These are phyloP conservation scores for Lucilia cuprina DNA, from an alignment of 1,140 invertebrate genomes.

Conservation along the genomic window DNA sequence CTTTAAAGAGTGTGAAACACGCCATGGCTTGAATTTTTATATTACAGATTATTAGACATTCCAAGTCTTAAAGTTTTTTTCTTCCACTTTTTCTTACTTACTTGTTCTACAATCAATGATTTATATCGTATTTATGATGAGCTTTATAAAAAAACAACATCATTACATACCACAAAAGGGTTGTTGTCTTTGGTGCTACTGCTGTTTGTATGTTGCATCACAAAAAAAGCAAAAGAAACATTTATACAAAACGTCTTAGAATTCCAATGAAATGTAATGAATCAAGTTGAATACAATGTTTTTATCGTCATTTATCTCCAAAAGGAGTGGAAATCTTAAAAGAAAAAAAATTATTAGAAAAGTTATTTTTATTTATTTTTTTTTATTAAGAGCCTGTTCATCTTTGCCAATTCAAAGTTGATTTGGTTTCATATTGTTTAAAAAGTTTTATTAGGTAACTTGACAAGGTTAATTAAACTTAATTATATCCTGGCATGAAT, in stretches of 20 bases:
- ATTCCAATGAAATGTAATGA: constrained; percentile 30
- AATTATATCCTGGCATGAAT: background rate
- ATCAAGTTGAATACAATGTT: constrained; percentile 21
- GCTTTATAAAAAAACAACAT: background rate
- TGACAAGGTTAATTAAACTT: background rate
- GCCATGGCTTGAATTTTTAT: constrained; percentile 33
- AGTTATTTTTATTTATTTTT: background rate
- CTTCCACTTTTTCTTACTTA: background rate
- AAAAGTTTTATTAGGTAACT: background rate
- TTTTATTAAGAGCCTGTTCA: too few species aligned
- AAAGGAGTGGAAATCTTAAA: background rate
- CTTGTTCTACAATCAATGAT: constrained; percentile 23
- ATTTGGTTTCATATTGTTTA: too few species aligned
- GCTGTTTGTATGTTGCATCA: background rate
- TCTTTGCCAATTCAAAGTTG: background rate
- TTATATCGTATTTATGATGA: constrained; percentile 34
- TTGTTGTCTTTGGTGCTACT: constrained; percentile 21
- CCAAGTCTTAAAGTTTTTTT: background rate
- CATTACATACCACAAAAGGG: constrained; percentile 31
- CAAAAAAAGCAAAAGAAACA: background rate
- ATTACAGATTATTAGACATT: constrained; percentile 35
- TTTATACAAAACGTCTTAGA: background rate
- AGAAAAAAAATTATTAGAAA: background rate
- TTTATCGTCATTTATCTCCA: background rate
- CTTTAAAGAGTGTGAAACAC: constrained; percentile 25